phyloP scores from a whole-genome alignment of 2,113 vertebrate genomes.

The Caretta caretta region DNA sequence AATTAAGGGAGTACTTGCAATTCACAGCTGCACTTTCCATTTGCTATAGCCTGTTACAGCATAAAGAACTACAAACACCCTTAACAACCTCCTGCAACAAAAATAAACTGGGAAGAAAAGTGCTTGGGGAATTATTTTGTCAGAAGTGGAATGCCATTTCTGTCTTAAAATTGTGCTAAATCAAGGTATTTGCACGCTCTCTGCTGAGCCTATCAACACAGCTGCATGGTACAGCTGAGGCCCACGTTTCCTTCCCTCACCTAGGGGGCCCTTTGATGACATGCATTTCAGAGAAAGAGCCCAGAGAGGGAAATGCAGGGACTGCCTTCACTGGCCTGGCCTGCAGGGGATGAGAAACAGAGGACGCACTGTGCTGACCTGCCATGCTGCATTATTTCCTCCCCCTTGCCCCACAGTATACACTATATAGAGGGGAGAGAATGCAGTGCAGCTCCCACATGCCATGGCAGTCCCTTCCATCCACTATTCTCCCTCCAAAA shows the following conservation, averaged over 20 bases:
- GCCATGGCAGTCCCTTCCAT: neutral
- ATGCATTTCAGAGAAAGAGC: conserved; percentile 12
- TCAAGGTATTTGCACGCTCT: conserved; percentile 34
- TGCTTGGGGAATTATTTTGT: conserved; percentile 4
- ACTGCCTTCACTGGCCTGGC: neutral
- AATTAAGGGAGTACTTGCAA: neutral
- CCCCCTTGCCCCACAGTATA: neutral
- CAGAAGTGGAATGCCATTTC: conserved; percentile 30
- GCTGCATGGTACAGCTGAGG: neutral
- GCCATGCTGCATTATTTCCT: neutral
- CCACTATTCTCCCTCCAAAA: neutral
- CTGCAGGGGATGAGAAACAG: neutral
- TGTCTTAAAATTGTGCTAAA: conserved; percentile 54
- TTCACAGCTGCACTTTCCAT: neutral
- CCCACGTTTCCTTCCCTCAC: conserved; percentile 29
- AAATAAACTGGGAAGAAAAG: conserved; percentile 26
- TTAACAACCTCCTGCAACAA: neutral
- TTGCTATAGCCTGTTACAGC: neutral
- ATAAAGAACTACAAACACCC: neutral
- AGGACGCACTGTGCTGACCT: conserved; percentile 1
- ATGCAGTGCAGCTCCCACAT: neutral
- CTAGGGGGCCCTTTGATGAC: conserved; percentile 10
- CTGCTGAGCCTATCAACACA: conserved; percentile 31
- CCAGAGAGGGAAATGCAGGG: conserved; percentile 10
- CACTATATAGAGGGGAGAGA: neutral